These are phyloP conservation scores for Pungitius pungitius DNA, from an alignment of 2,113 vertebrate species.

Conservation along the genomic window DNA sequence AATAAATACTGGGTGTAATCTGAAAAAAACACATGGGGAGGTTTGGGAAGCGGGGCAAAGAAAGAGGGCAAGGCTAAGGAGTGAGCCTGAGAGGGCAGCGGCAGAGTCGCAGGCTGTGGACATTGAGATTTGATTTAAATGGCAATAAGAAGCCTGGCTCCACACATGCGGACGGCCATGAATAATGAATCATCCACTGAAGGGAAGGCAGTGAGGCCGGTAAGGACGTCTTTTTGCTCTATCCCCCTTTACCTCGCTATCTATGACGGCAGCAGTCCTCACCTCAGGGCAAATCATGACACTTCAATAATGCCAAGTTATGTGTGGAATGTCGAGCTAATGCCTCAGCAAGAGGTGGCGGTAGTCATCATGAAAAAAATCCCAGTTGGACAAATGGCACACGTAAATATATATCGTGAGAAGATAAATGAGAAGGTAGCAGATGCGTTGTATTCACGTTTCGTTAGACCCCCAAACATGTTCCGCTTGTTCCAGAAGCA, in stretches of 20 bases:
- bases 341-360: conserved; percentile 65
- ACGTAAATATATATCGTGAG: background rate
- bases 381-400: background rate
- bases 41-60: conserved; percentile 63
- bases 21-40: conserved; percentile 77
- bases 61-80: conserved; percentile 71
- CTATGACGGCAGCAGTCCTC: conserved; percentile 61
- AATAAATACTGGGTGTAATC: conserved; percentile 80
- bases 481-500: background rate
- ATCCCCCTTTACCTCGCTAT: conserved; percentile 64
- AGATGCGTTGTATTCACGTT: background rate
- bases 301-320: conserved; percentile 84
- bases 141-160: conserved; percentile 77
- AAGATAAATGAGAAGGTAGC: background rate
- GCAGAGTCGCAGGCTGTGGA: conserved; percentile 53
- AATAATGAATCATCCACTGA: conserved; percentile 75
- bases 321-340: conserved; percentile 83
- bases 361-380: conserved; percentile 58
- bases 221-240: conserved; percentile 60
- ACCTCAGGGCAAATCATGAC: conserved; percentile 80
- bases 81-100: conserved; percentile 49
- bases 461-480: background rate
- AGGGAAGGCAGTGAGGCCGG: conserved; percentile 52
- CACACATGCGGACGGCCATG: conserved; percentile 69
- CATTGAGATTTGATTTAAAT: conserved; percentile 81